Base-by-base conservation (phyloP, 2,888 invertebrate species). In the Cerastis rubricosa region DNA sequence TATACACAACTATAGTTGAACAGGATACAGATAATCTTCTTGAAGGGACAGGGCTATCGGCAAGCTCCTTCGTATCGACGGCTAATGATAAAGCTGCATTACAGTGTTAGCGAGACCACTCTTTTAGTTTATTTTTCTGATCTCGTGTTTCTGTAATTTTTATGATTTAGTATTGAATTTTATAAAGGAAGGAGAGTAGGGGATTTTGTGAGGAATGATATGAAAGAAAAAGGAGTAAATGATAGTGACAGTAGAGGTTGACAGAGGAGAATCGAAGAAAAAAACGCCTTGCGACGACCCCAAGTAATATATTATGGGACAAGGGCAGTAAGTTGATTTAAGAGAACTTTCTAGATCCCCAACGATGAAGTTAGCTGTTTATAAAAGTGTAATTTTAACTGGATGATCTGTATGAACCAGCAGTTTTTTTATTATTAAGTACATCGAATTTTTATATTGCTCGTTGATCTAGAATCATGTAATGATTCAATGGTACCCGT, bases 21-120 rank as follows among this genome's bases (percentile, higher is more conserved):
- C 69, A 69, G 69, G 69, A 69, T 69, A 69, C 65, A 19, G 25
- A 43, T 64, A 64, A 69, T 74, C 29, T 35, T 61, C 43, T 43
- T 64, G n/a, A 43, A 64, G 64, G 64, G 64, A 43, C n/a, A n/a
- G 14, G 43, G 17, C 9, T 8, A n/a, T 43, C n/a, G 1, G 43
- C 22, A 35, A 22, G 12, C 14, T 22, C n/a, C n/a, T 63, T 63
- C 7, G 7, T n/a, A 63, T 63, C n/a, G 40, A n/a, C 40, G 63
- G 7, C 14, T n/a, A 14, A 63, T 63, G 12, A n/a, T 40, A 40
- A 63, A 63, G 6, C 5, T 54, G n/a, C n/a, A 4, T 11, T 5
- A n/a, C 11, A 25, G 25, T 57, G 25, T 25, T 51, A 54, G n/a
- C n/a, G 2, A 25, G 51, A 1, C n/a, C 11, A n/a, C 1, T 51